Evolutionary conservation across 2,888 invertebrate genomes (phyloP).

Genomic region (Fragum sueziense): DNA sequence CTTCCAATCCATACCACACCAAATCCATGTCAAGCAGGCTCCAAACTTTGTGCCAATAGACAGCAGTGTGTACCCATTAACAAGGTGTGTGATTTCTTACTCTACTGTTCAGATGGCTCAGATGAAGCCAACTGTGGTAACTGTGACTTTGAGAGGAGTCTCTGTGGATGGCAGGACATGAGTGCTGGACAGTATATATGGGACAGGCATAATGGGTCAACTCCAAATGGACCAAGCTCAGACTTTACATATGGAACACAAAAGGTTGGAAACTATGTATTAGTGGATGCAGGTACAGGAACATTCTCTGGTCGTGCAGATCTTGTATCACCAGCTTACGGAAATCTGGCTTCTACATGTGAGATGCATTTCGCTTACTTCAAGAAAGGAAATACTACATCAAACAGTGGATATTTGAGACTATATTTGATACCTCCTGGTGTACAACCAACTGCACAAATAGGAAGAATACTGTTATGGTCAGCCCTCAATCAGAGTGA

Average conservation of each 20-base stretch:
- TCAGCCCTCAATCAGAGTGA: slow-evolving; percentile 63
- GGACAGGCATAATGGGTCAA: slow-evolving; percentile 70
- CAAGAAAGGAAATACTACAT: slow-evolving; percentile 62
- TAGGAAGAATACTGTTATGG: slow-evolving; percentile 69
- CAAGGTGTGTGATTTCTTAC: slow-evolving; percentile 74
- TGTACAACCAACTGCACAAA: slow-evolving; percentile 49
- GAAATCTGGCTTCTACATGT: slow-evolving; percentile 69
- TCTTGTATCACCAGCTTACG: slow-evolving; percentile 70
- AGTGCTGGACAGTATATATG: slow-evolving; percentile 69
- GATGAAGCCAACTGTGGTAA: slow-evolving; percentile 76
- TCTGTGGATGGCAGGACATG: slow-evolving; percentile 75
- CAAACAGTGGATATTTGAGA: slow-evolving; percentile 57
- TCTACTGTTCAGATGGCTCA: slow-evolving; percentile 71
- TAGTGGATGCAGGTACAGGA: slow-evolving; percentile 72
- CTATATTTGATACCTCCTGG: slow-evolving; percentile 67
- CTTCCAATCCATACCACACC: slow-evolving; percentile 56
- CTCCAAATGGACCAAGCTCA: slow-evolving; percentile 70
- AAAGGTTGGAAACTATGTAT: slow-evolving; percentile 74
- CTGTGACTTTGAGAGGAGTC: slow-evolving; percentile 73
- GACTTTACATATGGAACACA: slow-evolving; percentile 74
- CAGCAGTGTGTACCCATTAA: slow-evolving; percentile 67
- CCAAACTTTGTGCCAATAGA: slow-evolving; percentile 68
- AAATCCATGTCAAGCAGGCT: slow-evolving; percentile 69
- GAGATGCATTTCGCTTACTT: slow-evolving; percentile 69
- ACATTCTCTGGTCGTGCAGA: slow-evolving; percentile 66